Conservation (phyloP, 2,113 vertebrate species). For the Gobio gobio region DNA sequence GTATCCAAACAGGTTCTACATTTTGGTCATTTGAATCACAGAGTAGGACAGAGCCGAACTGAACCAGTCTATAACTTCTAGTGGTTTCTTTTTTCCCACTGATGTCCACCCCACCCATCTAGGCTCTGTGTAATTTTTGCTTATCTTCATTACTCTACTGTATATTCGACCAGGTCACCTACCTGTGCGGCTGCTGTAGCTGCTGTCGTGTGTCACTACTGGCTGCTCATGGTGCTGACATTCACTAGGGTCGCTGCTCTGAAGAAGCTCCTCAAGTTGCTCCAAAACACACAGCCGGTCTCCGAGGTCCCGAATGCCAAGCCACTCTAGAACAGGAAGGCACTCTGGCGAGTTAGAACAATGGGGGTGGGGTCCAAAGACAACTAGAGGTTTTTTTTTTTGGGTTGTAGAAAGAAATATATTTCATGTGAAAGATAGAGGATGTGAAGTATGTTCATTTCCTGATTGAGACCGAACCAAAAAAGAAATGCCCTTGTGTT, state of each 20-base stretch:
- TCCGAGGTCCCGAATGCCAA: slow-evolving; percentile 49
- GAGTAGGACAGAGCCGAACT: background rate
- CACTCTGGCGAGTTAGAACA: slow-evolving; percentile 60
- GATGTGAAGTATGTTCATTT: slow-evolving; percentile 46
- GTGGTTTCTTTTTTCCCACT: background rate
- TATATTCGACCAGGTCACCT: slow-evolving; percentile 40
- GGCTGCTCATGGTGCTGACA: slow-evolving; percentile 53
- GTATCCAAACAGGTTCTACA: slow-evolving; percentile 1
- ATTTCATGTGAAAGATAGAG: slow-evolving; percentile 47
- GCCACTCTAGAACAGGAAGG: slow-evolving; percentile 65
- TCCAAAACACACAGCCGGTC: slow-evolving; percentile 54
- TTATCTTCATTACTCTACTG: background rate
- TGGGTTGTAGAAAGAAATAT: slow-evolving; percentile 32
- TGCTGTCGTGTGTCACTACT: slow-evolving; percentile 40
- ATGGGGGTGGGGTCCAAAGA: slow-evolving; percentile 60
- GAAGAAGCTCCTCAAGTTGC: slow-evolving; percentile 55
- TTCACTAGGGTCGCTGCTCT: slow-evolving; percentile 32
- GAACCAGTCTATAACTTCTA: background rate
- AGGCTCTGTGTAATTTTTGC: background rate
- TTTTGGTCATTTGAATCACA: background rate
- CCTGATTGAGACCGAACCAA: slow-evolving; percentile 45
- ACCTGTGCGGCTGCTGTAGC: slow-evolving; percentile 59
- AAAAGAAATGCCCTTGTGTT: slow-evolving; percentile 45
- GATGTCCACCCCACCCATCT: slow-evolving; percentile 12
- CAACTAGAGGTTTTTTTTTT: slow-evolving; percentile 36